These are phyloP conservation scores for Spatula clypeata DNA, from an alignment of 2,797 vertebrate genomes.

Conservation along the genomic window DNA sequence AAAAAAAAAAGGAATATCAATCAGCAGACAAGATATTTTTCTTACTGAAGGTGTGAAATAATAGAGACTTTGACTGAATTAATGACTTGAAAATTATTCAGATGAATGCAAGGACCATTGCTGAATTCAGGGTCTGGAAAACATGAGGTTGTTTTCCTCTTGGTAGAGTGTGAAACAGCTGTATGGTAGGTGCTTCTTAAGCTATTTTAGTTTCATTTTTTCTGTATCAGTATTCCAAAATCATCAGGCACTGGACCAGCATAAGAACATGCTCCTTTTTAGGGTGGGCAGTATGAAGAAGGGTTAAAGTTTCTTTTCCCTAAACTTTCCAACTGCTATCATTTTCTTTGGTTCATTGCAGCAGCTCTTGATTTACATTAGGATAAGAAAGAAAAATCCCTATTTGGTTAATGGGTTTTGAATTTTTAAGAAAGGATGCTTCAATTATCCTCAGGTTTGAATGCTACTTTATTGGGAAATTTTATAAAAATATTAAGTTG, in stretches of 20 bases:
- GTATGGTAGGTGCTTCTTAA: not conserved
- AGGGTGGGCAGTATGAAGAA: not conserved
- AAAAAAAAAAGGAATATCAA: not conserved
- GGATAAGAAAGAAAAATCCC: not conserved
- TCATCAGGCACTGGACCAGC: not conserved
- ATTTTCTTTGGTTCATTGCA: not conserved
- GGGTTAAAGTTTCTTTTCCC: not conserved
- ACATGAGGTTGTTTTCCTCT: not conserved
- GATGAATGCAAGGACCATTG: not conserved
- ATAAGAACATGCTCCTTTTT: not conserved
- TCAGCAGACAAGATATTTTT: not conserved
- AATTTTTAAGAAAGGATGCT: not conserved
- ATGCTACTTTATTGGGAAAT: not conserved
- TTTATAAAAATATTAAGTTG: not conserved
- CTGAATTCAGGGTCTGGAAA: not conserved
- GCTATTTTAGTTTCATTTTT: not conserved
- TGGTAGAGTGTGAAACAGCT: not conserved
- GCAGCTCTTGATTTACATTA: not conserved
- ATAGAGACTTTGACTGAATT: slow-evolving; percentile 6
- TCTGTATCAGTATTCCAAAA: not conserved
- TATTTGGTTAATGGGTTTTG: not conserved
- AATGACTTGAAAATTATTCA: slow-evolving; percentile 11
- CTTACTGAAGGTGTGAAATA: not conserved
- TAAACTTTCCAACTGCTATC: not conserved
- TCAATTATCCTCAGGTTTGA: not conserved